These are phyloP conservation scores for Echinops telfairi DNA, from an alignment of 2,113 vertebrate species.

Conservation along the genomic window DNA sequence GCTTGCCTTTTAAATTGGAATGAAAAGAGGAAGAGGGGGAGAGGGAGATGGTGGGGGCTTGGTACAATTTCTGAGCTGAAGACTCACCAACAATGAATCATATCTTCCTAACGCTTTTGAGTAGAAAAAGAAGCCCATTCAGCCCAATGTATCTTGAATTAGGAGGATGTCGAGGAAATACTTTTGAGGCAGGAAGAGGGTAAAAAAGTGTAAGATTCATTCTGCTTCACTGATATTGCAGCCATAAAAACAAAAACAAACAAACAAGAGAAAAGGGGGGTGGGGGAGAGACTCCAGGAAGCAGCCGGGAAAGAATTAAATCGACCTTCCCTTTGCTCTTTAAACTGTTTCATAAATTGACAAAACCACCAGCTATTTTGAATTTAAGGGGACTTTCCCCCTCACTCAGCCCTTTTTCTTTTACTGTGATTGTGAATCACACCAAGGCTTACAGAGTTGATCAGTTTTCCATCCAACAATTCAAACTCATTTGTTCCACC, in stretches of 20 bases:
- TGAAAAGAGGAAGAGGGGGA: not conserved
- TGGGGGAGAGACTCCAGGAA: not conserved
- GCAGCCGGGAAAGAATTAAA: conserved; percentile 5
- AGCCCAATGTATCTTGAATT: conserved; percentile 25
- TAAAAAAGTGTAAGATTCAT: not conserved
- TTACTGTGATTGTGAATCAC: too few relatives aligned
- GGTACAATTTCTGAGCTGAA: not conserved
- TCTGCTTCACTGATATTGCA: not conserved
- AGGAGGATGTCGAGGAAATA: conserved; percentile 29
- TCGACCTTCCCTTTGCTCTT: not conserved
- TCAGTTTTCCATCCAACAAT: too few relatives aligned
- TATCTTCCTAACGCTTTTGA: not conserved
- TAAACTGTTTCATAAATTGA: too few relatives aligned
- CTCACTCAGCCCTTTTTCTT: too few relatives aligned
- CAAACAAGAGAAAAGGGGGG: too few relatives aligned
- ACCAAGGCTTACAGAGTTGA: too few relatives aligned
- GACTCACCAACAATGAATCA: conserved; percentile 56
- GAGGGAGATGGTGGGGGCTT: not conserved
- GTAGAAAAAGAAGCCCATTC: not conserved
- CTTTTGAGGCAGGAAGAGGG: not conserved
- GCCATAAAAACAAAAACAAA: too few relatives aligned
- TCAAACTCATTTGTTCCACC: too few relatives aligned
- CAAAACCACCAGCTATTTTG: too few relatives aligned
- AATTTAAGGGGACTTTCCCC: too few relatives aligned
- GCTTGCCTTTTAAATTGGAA: conserved; percentile 20